Evolutionary conservation across 2,113 vertebrate genomes (phyloP).

Genomic region (Saccopteryx bilineata): DNA sequence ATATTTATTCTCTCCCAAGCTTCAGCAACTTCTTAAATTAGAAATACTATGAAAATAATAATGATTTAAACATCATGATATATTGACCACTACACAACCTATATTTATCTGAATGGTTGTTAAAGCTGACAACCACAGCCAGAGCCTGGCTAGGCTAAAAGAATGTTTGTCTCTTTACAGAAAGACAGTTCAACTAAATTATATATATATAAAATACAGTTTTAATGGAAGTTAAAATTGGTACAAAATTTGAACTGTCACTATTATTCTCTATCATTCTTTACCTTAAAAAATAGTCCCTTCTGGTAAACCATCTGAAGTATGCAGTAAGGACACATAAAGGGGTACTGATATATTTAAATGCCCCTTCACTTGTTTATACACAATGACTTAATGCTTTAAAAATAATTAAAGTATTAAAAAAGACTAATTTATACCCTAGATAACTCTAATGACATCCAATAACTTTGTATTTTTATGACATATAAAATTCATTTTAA

Average conservation of each 20-base stretch:
- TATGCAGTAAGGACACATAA: not conserved
- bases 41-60: conserved; percentile 40
- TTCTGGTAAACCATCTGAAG: not conserved
- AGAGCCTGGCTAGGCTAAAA: not conserved
- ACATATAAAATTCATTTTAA: not conserved
- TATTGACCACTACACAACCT: not conserved
- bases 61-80: conserved; percentile 45
- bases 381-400: not conserved
- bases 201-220: conserved; percentile 2
- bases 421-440: not conserved
- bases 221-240: conserved; percentile 35
- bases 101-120: conserved; percentile 20
- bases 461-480: not conserved
- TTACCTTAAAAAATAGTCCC: conserved; percentile 1
- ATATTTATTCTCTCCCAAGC: not conserved
- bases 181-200: not conserved
- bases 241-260: conserved; percentile 30
- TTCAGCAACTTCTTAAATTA: not conserved
- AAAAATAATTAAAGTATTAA: not conserved
- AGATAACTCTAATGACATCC: not conserved
- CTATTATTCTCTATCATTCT: not conserved
- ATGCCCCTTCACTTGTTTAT: not conserved
- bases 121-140: conserved; percentile 7
- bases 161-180: not conserved
- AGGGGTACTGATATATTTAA: not conserved